Conservation (phyloP, 2,113 vertebrate species). For the Lepisosteus osseus region DNA sequence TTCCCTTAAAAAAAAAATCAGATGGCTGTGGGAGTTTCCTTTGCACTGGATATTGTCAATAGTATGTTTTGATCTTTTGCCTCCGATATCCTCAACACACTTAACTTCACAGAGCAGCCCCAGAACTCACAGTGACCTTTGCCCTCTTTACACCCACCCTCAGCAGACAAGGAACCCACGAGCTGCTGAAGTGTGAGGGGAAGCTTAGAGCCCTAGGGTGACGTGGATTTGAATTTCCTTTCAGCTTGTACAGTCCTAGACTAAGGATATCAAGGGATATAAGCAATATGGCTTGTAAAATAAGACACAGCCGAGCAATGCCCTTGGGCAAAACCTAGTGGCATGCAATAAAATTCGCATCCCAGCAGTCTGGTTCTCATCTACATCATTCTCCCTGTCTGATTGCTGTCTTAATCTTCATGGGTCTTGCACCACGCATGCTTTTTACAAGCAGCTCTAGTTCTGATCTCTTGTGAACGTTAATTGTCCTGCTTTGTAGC, state of each 20-base stretch:
- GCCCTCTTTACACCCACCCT: not conserved
- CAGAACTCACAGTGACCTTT: too few relatives aligned
- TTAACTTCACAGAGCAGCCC: too few relatives aligned
- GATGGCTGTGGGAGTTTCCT: not conserved
- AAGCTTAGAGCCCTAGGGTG: not conserved
- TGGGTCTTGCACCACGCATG: too few relatives aligned
- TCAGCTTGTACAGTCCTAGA: too few relatives aligned
- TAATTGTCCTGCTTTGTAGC: too few relatives aligned
- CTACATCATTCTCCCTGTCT: too few relatives aligned
- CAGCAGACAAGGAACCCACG: not conserved
- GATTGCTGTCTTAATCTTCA: too few relatives aligned
- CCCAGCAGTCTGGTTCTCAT: not conserved
- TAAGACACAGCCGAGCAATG: not conserved
- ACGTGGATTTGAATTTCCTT: not conserved
- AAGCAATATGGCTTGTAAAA: not conserved
- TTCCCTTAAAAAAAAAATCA: not conserved
- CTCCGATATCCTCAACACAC: too few relatives aligned
- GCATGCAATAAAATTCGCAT: not conserved
- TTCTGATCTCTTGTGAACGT: too few relatives aligned
- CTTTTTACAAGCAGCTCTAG: too few relatives aligned
- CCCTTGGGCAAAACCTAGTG: not conserved
- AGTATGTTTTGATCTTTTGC: too few relatives aligned
- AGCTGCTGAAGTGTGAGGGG: constrained; percentile 11
- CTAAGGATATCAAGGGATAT: not conserved
- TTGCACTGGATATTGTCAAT: too few relatives aligned